phyloP scores from a whole-genome alignment of 2,113 vertebrate genomes.

The Brachyhypopomus occidentalis region DNA sequence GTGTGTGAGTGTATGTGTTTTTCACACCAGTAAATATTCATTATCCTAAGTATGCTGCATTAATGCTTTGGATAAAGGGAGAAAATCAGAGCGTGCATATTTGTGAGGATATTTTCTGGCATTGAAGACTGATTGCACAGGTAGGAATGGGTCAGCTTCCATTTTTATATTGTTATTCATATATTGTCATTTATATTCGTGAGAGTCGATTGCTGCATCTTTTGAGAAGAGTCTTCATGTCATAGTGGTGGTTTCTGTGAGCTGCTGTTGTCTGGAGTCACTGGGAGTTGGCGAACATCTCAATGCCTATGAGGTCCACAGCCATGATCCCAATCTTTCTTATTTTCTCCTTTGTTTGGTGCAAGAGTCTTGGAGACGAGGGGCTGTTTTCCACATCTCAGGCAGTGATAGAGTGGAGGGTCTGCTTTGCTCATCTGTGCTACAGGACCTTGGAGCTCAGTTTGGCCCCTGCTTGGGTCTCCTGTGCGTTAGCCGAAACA shows the following conservation, averaged over 20 bases:
- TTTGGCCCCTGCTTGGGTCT: conserved; percentile 10
- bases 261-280: not conserved
- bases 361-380: not conserved
- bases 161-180: not conserved
- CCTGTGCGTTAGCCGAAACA: conserved; percentile 14
- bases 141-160: conserved; percentile 17
- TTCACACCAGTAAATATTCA: conserved; percentile 38
- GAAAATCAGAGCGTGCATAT: conserved; percentile 3
- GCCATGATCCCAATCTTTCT: not conserved
- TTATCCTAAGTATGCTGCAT: conserved; percentile 28
- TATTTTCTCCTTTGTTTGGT: not conserved
- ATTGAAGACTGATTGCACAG: conserved; percentile 18
- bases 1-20: conserved; percentile 10
- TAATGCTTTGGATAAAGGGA: conserved; percentile 14
- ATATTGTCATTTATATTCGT: not conserved
- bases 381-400: conserved; percentile 39
- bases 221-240: not conserved
- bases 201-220: not conserved
- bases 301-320: not conserved
- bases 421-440: conserved; percentile 51
- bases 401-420: conserved; percentile 11
- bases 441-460: not conserved
- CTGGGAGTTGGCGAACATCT: not conserved
- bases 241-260: not conserved
- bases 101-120: conserved; percentile 1